phyloP scores from a whole-genome alignment of 2,113 vertebrate species.

The Thamnophis sirtalis region DNA sequence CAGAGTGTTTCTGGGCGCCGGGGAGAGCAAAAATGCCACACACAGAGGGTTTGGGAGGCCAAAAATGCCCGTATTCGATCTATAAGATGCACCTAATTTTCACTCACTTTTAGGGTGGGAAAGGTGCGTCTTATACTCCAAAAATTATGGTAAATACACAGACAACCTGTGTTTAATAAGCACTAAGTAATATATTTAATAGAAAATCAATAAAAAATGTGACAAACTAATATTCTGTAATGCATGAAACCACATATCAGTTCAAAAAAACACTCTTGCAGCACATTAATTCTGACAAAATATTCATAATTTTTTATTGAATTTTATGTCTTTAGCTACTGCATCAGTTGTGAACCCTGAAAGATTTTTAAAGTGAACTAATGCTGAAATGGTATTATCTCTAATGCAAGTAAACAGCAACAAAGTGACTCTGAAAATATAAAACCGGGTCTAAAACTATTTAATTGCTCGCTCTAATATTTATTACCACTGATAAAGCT shows the following conservation, averaged over 20 bases:
- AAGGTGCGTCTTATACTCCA: too few relatives aligned
- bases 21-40: too few relatives aligned
- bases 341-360: neutral
- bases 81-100: too few relatives aligned
- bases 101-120: too few relatives aligned
- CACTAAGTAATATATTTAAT: too few relatives aligned
- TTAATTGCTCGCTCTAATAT: neutral
- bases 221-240: neutral
- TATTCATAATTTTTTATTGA: neutral
- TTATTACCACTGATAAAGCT: neutral
- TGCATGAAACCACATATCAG: neutral
- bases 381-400: neutral
- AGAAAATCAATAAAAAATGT: too few relatives aligned
- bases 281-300: neutral
- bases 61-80: too few relatives aligned
- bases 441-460: neutral
- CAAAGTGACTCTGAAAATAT: neutral
- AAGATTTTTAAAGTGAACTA: neutral
- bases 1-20: too few relatives aligned
- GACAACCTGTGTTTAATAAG: too few relatives aligned
- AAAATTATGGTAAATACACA: too few relatives aligned
- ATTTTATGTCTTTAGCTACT: neutral
- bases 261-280: neutral
- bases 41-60: too few relatives aligned
- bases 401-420: neutral